These are phyloP conservation scores for Drosophila trichaetosa DNA, from an alignment of 2,888 invertebrate genomes.

Conservation along the genomic window DNA sequence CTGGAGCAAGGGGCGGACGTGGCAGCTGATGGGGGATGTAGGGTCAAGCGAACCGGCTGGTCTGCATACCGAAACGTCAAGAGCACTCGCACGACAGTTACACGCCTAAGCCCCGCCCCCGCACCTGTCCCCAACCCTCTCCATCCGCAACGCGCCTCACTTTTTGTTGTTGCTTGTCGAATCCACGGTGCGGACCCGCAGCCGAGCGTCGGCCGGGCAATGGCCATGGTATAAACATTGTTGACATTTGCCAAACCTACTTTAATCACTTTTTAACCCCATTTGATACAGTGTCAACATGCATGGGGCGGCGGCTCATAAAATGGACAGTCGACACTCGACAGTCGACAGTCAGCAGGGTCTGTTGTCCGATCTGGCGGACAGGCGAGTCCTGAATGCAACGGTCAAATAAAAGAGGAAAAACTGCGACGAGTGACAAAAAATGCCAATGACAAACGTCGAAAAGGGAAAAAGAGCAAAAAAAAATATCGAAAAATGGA, in stretches of 20 bases:
- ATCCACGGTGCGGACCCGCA: slow-evolving; percentile 30
- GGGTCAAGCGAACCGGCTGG: slow-evolving; percentile 11
- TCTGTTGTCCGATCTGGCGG: slow-evolving; percentile 28
- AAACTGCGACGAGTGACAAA: slow-evolving; percentile 61
- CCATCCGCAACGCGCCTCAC: neutral
- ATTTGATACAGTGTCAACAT: slow-evolving; percentile 83
- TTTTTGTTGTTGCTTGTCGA: slow-evolving; percentile 9
- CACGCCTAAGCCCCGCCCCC: slow-evolving; percentile 63
- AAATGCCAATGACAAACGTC: slow-evolving; percentile 79
- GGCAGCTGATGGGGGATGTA: neutral
- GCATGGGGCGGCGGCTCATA: slow-evolving; percentile 73
- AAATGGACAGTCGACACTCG: slow-evolving; percentile 68
- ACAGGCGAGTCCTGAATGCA: slow-evolving; percentile 31
- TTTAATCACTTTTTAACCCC: slow-evolving; percentile 84
- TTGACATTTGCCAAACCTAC: slow-evolving; percentile 83
- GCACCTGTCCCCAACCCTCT: neutral
- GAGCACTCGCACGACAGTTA: slow-evolving; percentile 76
- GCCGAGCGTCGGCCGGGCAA: slow-evolving; percentile 40
- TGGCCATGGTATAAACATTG: slow-evolving; percentile 79
- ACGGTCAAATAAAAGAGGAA: slow-evolving; percentile 40
- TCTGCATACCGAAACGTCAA: slow-evolving; percentile 75
- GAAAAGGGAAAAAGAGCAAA: slow-evolving; percentile 45
- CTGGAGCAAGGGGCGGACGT: neutral
- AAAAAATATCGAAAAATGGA: slow-evolving; percentile 37
- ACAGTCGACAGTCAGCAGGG: slow-evolving; percentile 15